Percentiles rank a stretch among this genome's conserved stretches.
Evolutionary conservation across 2,113 vertebrate species (phyloP).

Genomic region (Clarias gariepinus): DNA sequence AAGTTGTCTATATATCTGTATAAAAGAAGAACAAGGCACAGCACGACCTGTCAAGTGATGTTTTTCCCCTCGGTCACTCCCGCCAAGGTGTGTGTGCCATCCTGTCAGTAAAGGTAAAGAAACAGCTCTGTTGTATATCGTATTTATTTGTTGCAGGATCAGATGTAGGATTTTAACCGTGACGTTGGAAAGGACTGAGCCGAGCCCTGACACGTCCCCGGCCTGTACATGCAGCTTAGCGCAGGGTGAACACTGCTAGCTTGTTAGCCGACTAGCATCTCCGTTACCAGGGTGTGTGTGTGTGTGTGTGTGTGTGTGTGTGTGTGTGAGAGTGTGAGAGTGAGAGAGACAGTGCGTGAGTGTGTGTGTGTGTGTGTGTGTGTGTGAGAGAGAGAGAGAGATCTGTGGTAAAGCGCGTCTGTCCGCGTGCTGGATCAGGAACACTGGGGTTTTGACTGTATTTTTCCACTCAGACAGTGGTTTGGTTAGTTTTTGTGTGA

Average conservation of each 20-base stretch:
- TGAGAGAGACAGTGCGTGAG: too few species aligned
- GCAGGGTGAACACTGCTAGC: background rate
- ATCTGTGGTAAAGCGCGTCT: background rate
- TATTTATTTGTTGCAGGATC: background rate
- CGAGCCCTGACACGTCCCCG: background rate
- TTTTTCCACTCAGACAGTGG: too few species aligned
- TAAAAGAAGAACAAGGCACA: conserved; percentile 33
- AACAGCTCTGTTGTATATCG: too few species aligned
- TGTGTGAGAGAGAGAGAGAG: too few species aligned
- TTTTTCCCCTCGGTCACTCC: background rate
- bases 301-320: too few species aligned
- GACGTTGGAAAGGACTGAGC: background rate
- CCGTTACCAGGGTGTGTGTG: background rate
- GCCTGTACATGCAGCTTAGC: background rate
- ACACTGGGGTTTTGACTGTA: background rate
- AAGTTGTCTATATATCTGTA: background rate
- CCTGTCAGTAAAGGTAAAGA: conserved; percentile 10
- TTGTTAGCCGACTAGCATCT: background rate
- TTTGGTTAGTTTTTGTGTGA: background rate
- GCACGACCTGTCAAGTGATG: conserved; percentile 36
- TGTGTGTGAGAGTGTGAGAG: too few species aligned
- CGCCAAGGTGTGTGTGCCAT: background rate
- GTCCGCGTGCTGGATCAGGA: background rate
- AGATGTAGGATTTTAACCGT: background rate
- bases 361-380: too few species aligned